Base-by-base conservation (phyloP, 1,140 invertebrate species). In the Bombus impatiens region DNA sequence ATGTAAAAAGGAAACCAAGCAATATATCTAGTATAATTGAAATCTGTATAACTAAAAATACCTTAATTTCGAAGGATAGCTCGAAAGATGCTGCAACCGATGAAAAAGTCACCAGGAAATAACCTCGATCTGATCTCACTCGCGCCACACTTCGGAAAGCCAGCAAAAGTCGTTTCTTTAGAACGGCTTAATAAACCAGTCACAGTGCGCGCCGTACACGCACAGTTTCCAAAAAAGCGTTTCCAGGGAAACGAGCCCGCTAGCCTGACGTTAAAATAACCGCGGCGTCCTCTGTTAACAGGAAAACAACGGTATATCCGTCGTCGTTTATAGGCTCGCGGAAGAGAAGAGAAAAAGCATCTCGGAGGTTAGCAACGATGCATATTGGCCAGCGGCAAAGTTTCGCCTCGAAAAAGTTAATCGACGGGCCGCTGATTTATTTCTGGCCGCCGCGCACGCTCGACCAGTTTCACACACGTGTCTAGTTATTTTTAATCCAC, bases 401-500 rank as follows among this genome's bases (percentile, higher is more conserved):
- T 72, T 85, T 85, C 83, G 77, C 53, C 83, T 85, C 76, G 77
- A 79, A 85, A 85, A 80, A 85, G 83, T 85, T 79, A 85, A 85
- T 85, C 83, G 67, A 35, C 83, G 47, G 47, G 47, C 32, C 53
- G 83, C 47, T 84, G 78, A 78, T 86, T 86, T 86, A 86, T 86
- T 86, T 86, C 78, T 82, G 71, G 84, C 53, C 59, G 47, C 70
- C 70, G 84, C 78, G 68, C 78, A 86, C 78, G 83, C 83, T 82
- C 78, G 59, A 47, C 59, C 71, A 65, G 84, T 74, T 53, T 80
- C 78, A 22, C 78, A 86, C 84, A 86, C 84, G 84, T 86, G 84
- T 82, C 84, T 86, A 82, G 78, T 82, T 86, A 86, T 86, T 86
- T 86, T 86, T 82, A 82, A 86, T 81, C 57, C 59, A 57, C 78